Percentiles rank a stretch among this genome's conserved stretches.
Evolutionary conservation across 2,113 vertebrate species (phyloP).

Genomic region (Chrysemys picta): DNA sequence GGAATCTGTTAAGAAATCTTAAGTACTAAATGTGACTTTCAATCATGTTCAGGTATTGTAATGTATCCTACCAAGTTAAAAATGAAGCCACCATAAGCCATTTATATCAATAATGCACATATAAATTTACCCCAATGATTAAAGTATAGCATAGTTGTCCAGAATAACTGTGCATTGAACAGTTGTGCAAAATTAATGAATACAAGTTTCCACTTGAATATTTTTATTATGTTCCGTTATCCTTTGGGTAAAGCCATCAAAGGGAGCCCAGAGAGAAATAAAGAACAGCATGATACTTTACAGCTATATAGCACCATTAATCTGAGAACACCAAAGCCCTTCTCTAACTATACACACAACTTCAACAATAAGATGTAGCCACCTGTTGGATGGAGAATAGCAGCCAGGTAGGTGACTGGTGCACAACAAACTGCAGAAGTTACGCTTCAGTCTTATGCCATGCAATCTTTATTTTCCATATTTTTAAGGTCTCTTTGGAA

Average conservation of each 20-base stretch:
- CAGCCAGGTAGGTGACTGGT: background rate
- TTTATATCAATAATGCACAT: background rate
- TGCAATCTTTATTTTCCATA: background rate
- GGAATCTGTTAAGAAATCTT: background rate
- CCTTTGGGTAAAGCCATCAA: background rate
- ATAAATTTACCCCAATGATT: background rate
- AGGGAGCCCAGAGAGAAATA: background rate
- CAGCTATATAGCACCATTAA: background rate
- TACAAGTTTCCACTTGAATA: slow-evolving; percentile 1
- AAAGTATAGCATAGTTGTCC: background rate
- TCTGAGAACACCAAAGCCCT: background rate
- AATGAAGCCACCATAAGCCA: background rate
- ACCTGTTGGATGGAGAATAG: background rate
- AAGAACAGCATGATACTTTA: background rate
- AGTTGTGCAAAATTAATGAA: slow-evolving; percentile 33
- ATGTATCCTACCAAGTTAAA: background rate
- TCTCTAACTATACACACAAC: background rate
- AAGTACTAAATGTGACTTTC: background rate
- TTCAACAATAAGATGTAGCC: background rate
- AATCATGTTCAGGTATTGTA: background rate
- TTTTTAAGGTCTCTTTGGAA: background rate
- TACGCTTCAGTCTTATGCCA: background rate
- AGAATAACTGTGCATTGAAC: background rate
- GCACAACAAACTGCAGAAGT: background rate
- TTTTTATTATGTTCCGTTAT: slow-evolving; percentile 24